Base-by-base conservation (phyloP, 2,113 vertebrate species). In the Morphnarchus princeps region DNA sequence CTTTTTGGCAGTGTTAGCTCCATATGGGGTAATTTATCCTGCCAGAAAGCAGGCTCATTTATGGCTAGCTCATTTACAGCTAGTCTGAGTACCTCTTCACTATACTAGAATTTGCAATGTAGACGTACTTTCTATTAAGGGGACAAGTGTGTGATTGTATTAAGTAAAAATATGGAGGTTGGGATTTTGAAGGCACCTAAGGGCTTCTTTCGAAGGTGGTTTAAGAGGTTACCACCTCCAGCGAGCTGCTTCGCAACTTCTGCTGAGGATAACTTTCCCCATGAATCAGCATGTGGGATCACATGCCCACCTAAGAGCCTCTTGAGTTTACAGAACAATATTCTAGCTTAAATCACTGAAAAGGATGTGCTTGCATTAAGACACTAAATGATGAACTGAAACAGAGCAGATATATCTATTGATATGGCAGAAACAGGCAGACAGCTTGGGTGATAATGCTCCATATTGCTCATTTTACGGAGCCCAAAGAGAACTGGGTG, bases 11-110 rank as follows among this genome's bases (percentile, higher is more conserved):
- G 89, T 40, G 87, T 76, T 55, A 91, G 70, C 47, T 91, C 77
- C 84, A 61, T 47, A 20, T 32, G 79, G 96, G 81, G 78, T 82
- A 89, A 85, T 96, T 89, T 91, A 72, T 91, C 34, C 61, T 91
- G 61, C 77, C 81, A 85, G 93, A 74, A 81, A 91, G 70, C 81
- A 79, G 65, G 34, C 21, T 91, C 78, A 18, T 89, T 91, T 87
- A 76, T 87, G 73, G 61, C 81, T 76, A 90, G 43, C 49, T 88
- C 94, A 92, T 94, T 95, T 95, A 80, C 58, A 86, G 92, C 90
- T 66, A 62, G 69, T 36, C 62, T 94, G 81, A 84, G 77, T 67
- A 87, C 63, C 82, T 84, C 73, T 84, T 90, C 1, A 3, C 95
- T 84, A 9, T 58, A 40, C 40, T 76, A 69, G 73, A 91, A 91